Percentiles rank a stretch among this genome's conserved stretches.
phyloP scores from a whole-genome alignment of 2,113 vertebrate species.

The Dendrocopos noguchii region DNA sequence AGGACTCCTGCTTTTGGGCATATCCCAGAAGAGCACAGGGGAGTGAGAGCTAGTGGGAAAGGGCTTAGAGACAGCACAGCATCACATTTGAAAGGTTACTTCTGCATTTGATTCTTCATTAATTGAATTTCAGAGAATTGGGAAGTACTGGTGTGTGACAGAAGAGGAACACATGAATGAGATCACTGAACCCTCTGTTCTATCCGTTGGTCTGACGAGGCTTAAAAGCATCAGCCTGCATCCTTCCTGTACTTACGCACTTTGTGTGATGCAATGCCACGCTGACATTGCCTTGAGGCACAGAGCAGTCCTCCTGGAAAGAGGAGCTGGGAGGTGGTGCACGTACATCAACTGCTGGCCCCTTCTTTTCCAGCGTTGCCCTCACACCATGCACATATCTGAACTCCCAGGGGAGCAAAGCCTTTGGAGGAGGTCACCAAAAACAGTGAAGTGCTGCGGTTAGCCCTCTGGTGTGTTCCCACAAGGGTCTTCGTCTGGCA shows the following conservation, averaged over 20 bases:
- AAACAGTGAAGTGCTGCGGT: neutral
- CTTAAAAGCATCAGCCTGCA: constrained; percentile 25
- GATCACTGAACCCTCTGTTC: neutral
- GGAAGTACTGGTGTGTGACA: constrained; percentile 17
- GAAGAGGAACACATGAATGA: constrained; percentile 42
- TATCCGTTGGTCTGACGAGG: neutral
- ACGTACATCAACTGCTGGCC: neutral
- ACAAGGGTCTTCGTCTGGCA: neutral
- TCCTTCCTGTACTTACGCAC: neutral
- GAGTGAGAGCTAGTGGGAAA: neutral
- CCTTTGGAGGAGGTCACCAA: neutral
- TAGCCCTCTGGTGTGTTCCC: neutral
- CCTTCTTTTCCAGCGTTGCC: neutral
- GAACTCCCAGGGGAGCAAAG: accelerated
- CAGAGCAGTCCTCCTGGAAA: neutral
- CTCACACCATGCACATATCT: accelerated
- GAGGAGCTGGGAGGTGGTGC: neutral
- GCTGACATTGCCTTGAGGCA: neutral
- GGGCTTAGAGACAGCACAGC: neutral
- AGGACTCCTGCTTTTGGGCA: neutral
- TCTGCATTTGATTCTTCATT: constrained; percentile 62
- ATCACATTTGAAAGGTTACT: constrained; percentile 2
- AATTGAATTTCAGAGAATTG: constrained; percentile 61
- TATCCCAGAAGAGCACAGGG: neutral
- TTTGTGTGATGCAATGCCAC: constrained; percentile 3